Percentiles rank a stretch among this genome's conserved stretches.
Conservation (phyloP, 2,797 vertebrate species). For the Lagorchestes hirsutus region DNA sequence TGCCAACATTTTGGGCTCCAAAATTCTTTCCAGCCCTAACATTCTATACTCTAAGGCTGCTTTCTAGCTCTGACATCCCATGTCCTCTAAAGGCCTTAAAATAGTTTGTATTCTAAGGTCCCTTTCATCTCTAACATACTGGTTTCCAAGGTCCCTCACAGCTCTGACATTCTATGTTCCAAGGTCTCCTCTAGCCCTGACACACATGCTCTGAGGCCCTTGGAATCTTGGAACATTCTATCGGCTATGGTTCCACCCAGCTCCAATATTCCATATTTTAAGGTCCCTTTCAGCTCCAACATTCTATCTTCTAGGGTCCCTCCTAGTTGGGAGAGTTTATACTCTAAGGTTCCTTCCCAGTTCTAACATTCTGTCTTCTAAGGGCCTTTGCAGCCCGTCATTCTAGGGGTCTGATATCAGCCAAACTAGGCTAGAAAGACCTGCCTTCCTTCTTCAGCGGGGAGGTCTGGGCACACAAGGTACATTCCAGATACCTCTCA, state of each 20-base stretch:
- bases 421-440: background rate
- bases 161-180: background rate
- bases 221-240: background rate
- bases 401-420: background rate
- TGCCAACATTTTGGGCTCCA: background rate
- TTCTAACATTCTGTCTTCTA: background rate
- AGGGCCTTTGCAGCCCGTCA: background rate
- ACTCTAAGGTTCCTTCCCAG: background rate
- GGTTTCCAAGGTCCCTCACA: background rate
- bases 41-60: background rate
- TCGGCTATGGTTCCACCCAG: background rate
- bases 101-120: background rate
- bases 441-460: background rate
- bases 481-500: background rate
- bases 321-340: background rate
- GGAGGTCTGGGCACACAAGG: background rate
- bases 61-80: background rate
- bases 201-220: background rate
- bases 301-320: background rate
- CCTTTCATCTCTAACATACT: background rate
- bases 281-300: too few species aligned
- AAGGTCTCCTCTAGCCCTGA: background rate
- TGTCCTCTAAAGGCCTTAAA: background rate
- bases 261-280: background rate
- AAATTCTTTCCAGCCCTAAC: background rate